These are phyloP conservation scores for Dascyllus trimaculatus DNA, from an alignment of 2,113 vertebrate genomes.

Conservation along the genomic window DNA sequence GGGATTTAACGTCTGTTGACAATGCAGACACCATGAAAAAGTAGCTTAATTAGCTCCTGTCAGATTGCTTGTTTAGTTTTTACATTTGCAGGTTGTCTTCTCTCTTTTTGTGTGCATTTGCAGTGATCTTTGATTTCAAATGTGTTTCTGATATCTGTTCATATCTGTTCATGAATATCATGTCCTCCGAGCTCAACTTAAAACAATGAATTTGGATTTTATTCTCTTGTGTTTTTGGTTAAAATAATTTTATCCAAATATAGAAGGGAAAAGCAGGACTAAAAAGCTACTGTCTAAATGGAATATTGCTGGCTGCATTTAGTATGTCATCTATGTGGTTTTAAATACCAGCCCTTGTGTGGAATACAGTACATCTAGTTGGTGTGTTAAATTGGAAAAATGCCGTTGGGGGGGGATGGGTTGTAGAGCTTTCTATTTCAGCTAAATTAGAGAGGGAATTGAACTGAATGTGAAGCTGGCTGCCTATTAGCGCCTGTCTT, in stretches of 20 bases:
- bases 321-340: neutral
- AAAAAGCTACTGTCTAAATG: neutral
- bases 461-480: conserved; percentile 50
- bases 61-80: too few relatives aligned
- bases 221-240: neutral
- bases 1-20: too few relatives aligned
- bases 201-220: neutral
- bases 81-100: too few relatives aligned
- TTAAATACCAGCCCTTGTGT: conserved; percentile 11
- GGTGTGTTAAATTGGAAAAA: conserved; percentile 37
- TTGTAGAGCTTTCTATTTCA: conserved; percentile 42
- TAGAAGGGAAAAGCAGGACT: neutral
- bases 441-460: conserved; percentile 56
- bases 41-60: too few relatives aligned
- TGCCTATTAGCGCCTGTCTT: conserved; percentile 43
- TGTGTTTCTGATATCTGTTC: too few relatives aligned
- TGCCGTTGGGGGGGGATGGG: conserved; percentile 39
- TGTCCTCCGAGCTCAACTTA: too few relatives aligned
- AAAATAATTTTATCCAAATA: neutral
- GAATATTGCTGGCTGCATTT: neutral
- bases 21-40: too few relatives aligned
- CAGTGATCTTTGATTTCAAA: too few relatives aligned
- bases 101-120: too few relatives aligned
- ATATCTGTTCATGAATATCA: too few relatives aligned
- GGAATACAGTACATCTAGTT: conserved; percentile 7